Evolutionary conservation across 2,797 vertebrate species (phyloP), one percentile per base, ranked within the genome.

Genomic region (Helicolenus hilgendorfi): DNA sequence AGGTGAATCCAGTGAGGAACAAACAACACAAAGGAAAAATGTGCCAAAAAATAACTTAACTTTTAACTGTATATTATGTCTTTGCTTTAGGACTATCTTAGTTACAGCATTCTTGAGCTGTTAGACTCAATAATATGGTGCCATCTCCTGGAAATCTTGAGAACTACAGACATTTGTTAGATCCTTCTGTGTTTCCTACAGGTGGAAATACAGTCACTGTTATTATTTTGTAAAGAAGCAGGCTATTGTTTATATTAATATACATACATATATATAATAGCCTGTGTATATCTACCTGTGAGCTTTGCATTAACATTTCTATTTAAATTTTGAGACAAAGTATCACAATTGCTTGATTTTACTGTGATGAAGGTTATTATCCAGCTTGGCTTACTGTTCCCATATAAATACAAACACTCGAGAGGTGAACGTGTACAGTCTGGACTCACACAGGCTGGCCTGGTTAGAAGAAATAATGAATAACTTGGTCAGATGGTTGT

Each of bases 111-210:
- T 96, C 93, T 95, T 93, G 91, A 91, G 96, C 96, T 97, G 96
- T 97, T 97, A 94, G 94, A 97, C 93, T 96, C 94, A 97, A 97
- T 96, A 97, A 96, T 97, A 97, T 97, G 96, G 97, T 97, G 97
- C 97, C 97, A 97, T 97, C 96, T 97, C 97, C 97, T 98, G 97
- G 96, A 96, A 97, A 97, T 97, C 96, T 97, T 97, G 97, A 97
- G 96, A 97, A 97, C 92, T 96, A 95, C 95, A 96, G 93, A 96
- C 91, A 96, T 96, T 94, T 94, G 88, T 93, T 95, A 94, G 93
- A 92, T 96, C 82, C 81, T 94, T 88, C 90, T 94, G 89, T 93
- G 89, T 95, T 94, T 95, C 92, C 83, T 90, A 86, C 77, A 83
- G 85, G 83, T 93, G 93, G 88, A 91, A 95, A 81, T 94, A 92